Evolutionary conservation across 2,888 invertebrate species (phyloP), one percentile per base, ranked within the genome.

Genomic region (Drymonia ruficornis): DNA sequence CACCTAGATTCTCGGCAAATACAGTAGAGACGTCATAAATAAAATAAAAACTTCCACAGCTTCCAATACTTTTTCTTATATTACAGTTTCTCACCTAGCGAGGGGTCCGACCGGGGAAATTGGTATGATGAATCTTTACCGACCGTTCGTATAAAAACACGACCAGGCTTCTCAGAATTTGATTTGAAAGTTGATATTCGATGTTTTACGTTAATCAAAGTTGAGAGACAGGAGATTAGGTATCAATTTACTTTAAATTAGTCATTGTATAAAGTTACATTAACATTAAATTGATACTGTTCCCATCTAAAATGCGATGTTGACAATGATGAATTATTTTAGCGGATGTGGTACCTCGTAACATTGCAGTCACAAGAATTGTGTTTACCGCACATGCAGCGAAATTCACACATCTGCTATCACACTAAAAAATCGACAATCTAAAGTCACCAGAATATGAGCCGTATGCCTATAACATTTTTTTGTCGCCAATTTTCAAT

Each of bases 71-170:
- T 44, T 5, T 23, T 13, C 23, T 23, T 23, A 23, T 23, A 23
- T 7, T 9, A 13, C 23, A 13, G 4, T 23, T 13, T 23, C 44
- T 2, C 23, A 44, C 44, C 16, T 7, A 13, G 12, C 19, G 23
- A 44, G 44, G 23, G 44, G 1, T 13, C 44, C 4, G 13, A 11
- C 44, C 11, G 23, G 23, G 23, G 13, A 23, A 23, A 44, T 44
- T 44, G 44, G 23, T 44, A 44, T 23, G 1, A 44, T 44, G 23
- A n/a, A 23, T 44, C 18, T 44, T 44, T 23, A n/a, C n/a, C 23
- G 7, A 13, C 44, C 13, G 44, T 44, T 44, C 5, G 19, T n/a
- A 2, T 12, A n/a, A 44, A 44, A 8, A 43, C 43, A 9, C 31
- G 11, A 34, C 36, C 13, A 42, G 42, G 42, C 8, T 42, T 42